Evolutionary conservation across 2,797 vertebrate genomes (phyloP), one percentile per base, ranked within the genome.

Genomic region (Micropoecilia bifurca): DNA sequence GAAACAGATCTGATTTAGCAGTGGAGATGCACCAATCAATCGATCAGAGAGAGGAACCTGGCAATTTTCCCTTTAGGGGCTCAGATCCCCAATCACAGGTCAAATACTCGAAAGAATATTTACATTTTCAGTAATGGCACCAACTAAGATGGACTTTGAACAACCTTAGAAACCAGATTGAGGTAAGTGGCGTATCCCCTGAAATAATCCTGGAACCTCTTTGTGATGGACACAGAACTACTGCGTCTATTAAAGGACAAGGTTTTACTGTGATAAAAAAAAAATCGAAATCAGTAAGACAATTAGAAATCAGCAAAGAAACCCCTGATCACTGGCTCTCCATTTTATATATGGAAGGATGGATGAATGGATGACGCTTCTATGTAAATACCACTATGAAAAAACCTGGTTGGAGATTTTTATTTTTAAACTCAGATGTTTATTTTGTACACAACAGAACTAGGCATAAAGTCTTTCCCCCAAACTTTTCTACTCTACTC

Each of bases 1-100:
- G 33, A 28, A 71, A 59, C 13, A 76, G 74, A 75, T 75, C 47
- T 36, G 73, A 71, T 79, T 84, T 71, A 22, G 46, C n/a, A 10
- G 22, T 71, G 41, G 12, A 55, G 48, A 53, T 39, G 36, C 33
- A 45, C 13, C 68, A 46, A 45, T 46, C 43, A 71, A 71, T 46
- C 13, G 0, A n/a, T 43, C 41, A 45, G 9, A 69, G 8, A 71
- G 41, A 25, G 25, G 25, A 45, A 28, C 28, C 25, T 6, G 68
- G 18, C 6, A 1, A 71, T 8, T 28, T 71, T 71, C 22, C 36
- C 10, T 69, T 25, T n/a, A 13, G 41, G 20, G 39, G 22, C 22
- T 71, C 41, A 25, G 2, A n/a, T 43, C 10, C 5, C 20, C 4
- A 6, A 69, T 43, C 10, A 22, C 39, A 43, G 22, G 39, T 12